phyloP scores from a whole-genome alignment of 2,113 vertebrate species.

The Stigmatopora argus region DNA sequence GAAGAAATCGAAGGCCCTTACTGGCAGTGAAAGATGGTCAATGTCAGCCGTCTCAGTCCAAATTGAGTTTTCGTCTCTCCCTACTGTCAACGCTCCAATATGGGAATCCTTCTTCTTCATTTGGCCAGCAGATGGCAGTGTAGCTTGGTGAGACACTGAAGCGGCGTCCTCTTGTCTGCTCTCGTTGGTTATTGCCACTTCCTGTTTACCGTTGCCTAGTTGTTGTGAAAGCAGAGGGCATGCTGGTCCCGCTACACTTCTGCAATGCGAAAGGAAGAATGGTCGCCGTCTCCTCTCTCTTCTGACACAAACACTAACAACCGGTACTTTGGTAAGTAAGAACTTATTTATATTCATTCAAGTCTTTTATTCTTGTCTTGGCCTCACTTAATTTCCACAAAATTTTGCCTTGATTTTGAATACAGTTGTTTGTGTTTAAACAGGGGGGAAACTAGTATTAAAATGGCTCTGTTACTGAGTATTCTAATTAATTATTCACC shows the following conservation, averaged over 20 bases:
- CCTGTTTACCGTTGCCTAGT: conserved; percentile 60
- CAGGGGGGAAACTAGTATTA: no score
- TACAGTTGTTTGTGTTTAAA: background rate
- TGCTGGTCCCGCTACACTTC: conserved; percentile 29
- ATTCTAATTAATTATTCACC: background rate
- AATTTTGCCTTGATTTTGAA: background rate
- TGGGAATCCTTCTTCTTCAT: background rate
- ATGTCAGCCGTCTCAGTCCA: no score
- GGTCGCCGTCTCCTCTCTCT: background rate
- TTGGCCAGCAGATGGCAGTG: conserved; percentile 51
- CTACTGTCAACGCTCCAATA: background rate
- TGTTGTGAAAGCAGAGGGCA: conserved; percentile 50
- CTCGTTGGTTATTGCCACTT: conserved; percentile 20
- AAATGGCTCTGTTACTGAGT: no score
- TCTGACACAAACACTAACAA: conserved; percentile 24
- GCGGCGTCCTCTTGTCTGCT: conserved; percentile 28
- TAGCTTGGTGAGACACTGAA: background rate
- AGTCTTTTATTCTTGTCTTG: background rate
- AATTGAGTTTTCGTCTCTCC: no score
- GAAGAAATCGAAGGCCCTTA: no score
- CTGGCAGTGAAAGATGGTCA: no score
- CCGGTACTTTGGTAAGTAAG: conserved; percentile 38
- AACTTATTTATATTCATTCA: background rate
- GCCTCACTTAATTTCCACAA: background rate
- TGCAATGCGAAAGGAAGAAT: conserved; percentile 6